phyloP scores from a whole-genome alignment of 2,797 vertebrate species.

The Cichlasoma orientale region DNA sequence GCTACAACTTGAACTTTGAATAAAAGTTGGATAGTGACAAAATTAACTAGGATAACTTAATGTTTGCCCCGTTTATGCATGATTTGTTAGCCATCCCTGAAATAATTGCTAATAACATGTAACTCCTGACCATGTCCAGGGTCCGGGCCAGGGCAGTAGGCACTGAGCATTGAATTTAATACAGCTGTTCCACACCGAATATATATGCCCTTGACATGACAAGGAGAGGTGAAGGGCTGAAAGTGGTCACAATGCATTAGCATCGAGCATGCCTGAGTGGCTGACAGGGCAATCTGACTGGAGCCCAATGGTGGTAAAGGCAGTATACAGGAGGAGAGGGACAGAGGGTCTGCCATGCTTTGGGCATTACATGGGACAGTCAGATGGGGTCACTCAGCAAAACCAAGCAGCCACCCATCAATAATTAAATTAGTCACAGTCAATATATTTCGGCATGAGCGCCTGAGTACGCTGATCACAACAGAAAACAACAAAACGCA shows the following conservation, averaged over 20 bases:
- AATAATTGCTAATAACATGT: constrained; percentile 55
- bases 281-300: constrained; percentile 64
- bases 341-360: constrained; percentile 47
- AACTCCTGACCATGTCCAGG: constrained; percentile 19
- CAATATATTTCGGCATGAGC: constrained; percentile 66
- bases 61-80: neutral
- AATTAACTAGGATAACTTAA: constrained; percentile 17
- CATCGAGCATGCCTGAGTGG: constrained; percentile 57
- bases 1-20: neutral
- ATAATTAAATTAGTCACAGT: constrained; percentile 75
- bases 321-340: constrained; percentile 52
- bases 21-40: neutral
- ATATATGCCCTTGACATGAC: constrained; percentile 72
- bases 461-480: constrained; percentile 60
- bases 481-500: constrained; percentile 34
- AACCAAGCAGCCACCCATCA: constrained; percentile 74
- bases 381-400: constrained; percentile 69
- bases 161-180: constrained; percentile 41
- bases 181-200: constrained; percentile 53
- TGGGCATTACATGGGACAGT: constrained; percentile 60
- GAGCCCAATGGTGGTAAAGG: constrained; percentile 55
- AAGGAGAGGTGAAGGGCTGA: constrained; percentile 62
- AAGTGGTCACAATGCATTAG: constrained; percentile 74
- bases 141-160: constrained; percentile 23
- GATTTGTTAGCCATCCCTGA: constrained; percentile 17